Percentiles rank a stretch among this genome's conserved stretches.
Conservation (phyloP, 2,113 vertebrate species). For the Gavialis gangeticus region DNA sequence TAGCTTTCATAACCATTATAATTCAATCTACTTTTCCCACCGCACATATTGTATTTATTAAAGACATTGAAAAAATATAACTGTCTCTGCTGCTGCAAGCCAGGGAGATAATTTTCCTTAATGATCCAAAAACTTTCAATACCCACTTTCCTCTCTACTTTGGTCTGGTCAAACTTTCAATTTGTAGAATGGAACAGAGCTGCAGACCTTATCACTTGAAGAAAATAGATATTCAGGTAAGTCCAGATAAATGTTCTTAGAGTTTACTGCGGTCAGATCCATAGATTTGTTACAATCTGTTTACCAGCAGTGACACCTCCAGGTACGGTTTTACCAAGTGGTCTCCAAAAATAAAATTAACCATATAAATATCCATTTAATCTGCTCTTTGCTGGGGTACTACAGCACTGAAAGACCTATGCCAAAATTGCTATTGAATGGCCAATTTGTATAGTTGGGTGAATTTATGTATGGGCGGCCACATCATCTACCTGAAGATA, state of each 20-base stretch:
- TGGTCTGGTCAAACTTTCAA: background rate
- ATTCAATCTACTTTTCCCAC: background rate
- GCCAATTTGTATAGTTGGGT: background rate
- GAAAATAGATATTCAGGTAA: background rate
- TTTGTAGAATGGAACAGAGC: background rate
- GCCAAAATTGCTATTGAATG: background rate
- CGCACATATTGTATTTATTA: background rate
- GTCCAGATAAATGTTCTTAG: background rate
- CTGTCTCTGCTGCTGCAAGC: rapidly evolving
- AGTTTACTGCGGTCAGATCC: background rate
- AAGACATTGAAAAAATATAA: background rate
- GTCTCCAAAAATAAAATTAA: background rate
- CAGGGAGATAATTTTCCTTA: background rate
- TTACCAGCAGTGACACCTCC: background rate
- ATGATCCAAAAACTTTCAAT: background rate
- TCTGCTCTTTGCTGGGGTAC: background rate
- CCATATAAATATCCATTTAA: background rate
- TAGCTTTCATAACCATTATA: background rate
- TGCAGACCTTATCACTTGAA: background rate
- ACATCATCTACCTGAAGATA: background rate
- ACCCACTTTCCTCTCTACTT: background rate
- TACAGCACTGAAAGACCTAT: background rate
- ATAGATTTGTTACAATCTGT: background rate
- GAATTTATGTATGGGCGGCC: background rate
- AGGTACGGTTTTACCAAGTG: too few species aligned